Evolutionary conservation across 2,113 vertebrate genomes (phyloP).

Genomic region (Lophius piscatorius): DNA sequence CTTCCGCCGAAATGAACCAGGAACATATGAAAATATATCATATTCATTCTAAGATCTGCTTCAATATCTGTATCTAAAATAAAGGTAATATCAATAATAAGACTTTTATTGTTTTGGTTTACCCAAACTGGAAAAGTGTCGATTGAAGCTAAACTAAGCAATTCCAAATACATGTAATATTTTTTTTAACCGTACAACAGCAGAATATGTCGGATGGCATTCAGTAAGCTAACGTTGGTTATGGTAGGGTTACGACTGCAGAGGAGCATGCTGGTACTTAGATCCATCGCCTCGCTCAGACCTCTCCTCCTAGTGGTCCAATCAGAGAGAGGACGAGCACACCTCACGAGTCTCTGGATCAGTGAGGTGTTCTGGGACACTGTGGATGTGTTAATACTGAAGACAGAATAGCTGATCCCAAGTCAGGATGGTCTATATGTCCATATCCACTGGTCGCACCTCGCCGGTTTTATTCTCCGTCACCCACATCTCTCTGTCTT

Average conservation of each 20-base stretch:
- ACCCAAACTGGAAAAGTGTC: conserved; percentile 52
- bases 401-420: conserved; percentile 25
- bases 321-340: conserved; percentile 35
- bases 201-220: conserved; percentile 56
- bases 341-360: conserved; percentile 51
- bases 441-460: conserved; percentile 95
- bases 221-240: conserved; percentile 53
- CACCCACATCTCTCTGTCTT: conserved; percentile 98
- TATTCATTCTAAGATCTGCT: conserved; percentile 60
- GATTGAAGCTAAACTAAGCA: conserved; percentile 41
- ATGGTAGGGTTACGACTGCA: conserved; percentile 48
- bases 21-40: conserved; percentile 79
- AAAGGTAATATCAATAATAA: conserved; percentile 54
- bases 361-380: conserved; percentile 37
- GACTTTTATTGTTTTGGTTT: conserved; percentile 33
- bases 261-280: conserved; percentile 73
- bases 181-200: conserved; percentile 66
- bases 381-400: conserved; percentile 12
- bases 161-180: conserved; percentile 54
- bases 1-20: conserved; percentile 69
- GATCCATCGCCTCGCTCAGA: conserved; percentile 19
- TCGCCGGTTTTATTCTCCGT: conserved; percentile 94
- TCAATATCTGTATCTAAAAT: conserved; percentile 61
- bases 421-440: conserved; percentile 83
- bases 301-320: conserved; percentile 16